Evolutionary conservation across 2,888 invertebrate species (phyloP), one percentile per base, ranked within the genome.

Genomic region (Eumerus sabulonum): DNA sequence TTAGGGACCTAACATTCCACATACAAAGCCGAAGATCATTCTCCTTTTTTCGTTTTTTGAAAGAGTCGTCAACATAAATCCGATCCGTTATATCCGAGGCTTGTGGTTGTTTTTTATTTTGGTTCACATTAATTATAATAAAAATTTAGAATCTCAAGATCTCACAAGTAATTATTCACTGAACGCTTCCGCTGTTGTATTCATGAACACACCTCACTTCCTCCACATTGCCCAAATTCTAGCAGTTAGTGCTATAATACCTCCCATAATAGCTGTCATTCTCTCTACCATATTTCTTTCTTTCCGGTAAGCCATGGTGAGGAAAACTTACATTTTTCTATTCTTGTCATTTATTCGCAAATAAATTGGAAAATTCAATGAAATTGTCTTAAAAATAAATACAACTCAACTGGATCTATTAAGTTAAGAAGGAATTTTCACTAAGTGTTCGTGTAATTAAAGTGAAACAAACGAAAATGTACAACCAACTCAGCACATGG

Each of bases 231-330:
- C 68, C 62, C 63, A 68, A 57, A 42, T 68, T 79, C 73, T 64
- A 70, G 74, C 36, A 79, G 68, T 54, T 18, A 7, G 44, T 53
- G 64, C 79, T 74, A 79, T 79, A 13, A 74, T 79, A 17, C n/a
- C 35, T 40, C n/a, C 40, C 42, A 57, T 63, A 40, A 59, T 73
- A 51, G 40, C 54, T 76, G 64, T 72, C 79, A 81, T 60, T 71
- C 71, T 74, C 59, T 76, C 82, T 71, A 63, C 56, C 77, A 71
- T 74, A 81, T 85, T 86, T 88, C 88, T 86, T 88, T 88, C 88
- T 88, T 88, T 89, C 89, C 88, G 88, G 88, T 88, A 87, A 86
- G 86, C 85, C 86, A 89, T 88, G 88, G 88, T 88, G 87, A 89
- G 88, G 53, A 77, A 77, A 73, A 68, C 60, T 81, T 76, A 76